These are phyloP conservation scores for Archocentrus centrarchus DNA, from an alignment of 2,113 vertebrate species.

Conservation along the genomic window DNA sequence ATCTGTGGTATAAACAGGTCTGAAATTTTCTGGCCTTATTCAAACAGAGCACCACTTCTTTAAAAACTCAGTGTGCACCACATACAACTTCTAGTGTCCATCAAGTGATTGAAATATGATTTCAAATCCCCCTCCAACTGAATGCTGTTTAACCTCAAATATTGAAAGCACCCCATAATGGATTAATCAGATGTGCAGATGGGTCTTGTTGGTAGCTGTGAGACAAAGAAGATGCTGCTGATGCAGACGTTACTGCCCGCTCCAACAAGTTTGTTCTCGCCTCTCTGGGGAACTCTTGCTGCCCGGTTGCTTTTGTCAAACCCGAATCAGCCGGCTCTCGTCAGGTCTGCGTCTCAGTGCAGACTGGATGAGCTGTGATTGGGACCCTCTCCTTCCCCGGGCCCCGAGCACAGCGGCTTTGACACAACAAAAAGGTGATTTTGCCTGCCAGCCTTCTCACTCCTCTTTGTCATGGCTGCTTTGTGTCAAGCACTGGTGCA, in stretches of 20 bases:
- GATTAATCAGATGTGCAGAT: neutral
- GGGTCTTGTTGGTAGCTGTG: slow-evolving; percentile 10
- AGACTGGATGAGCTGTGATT: slow-evolving; percentile 61
- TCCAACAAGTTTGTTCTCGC: slow-evolving; percentile 49
- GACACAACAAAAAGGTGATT: slow-evolving; percentile 66
- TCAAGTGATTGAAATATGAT: neutral
- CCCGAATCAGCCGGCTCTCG: slow-evolving; percentile 1
- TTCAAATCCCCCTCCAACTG: neutral
- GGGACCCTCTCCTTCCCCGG: slow-evolving; percentile 52
- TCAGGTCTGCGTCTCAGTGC: slow-evolving; percentile 7
- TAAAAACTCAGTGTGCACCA: neutral
- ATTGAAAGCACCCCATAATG: neutral
- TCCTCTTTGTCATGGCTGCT: slow-evolving; percentile 51
- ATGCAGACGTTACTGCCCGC: slow-evolving; percentile 23
- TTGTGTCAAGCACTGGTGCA: slow-evolving; percentile 43
- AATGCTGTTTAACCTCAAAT: neutral
- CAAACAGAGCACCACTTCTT: neutral
- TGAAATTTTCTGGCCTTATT: slow-evolving; percentile 34
- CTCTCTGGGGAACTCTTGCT: slow-evolving; percentile 3
- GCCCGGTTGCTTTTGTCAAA: slow-evolving; percentile 2
- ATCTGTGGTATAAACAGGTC: slow-evolving; percentile 26
- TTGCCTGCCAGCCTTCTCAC: slow-evolving; percentile 52
- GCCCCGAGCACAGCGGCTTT: slow-evolving; percentile 46
- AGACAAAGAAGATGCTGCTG: slow-evolving; percentile 22
- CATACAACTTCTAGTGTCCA: neutral